Conservation (phyloP, 2,888 invertebrate species). For the Aphodius sticticus region DNA sequence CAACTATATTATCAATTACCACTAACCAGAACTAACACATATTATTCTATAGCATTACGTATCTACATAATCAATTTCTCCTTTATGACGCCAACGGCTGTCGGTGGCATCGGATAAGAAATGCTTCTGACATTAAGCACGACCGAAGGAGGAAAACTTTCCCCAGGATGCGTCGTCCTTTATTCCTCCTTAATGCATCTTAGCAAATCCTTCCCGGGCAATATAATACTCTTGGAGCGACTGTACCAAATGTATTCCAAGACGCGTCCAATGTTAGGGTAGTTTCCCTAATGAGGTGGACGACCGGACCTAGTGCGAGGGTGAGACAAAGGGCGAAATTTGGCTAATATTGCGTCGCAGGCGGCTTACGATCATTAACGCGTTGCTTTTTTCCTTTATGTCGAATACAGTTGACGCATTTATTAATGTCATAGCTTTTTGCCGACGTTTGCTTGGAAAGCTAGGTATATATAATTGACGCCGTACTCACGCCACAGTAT, state of each 20-base stretch:
- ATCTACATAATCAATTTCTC: neutral
- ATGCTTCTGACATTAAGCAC: constrained; percentile 4
- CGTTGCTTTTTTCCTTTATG: neutral
- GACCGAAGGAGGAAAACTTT: neutral
- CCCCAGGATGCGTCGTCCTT: constrained; percentile 4
- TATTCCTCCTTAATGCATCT: neutral
- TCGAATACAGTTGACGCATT: neutral
- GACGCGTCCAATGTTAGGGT: constrained; percentile 32
- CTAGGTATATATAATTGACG: too few relatives aligned
- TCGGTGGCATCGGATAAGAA: neutral
- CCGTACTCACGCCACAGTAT: too few relatives aligned
- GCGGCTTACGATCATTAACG: constrained; percentile 10
- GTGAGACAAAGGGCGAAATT: constrained; percentile 48
- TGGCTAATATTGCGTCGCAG: constrained; percentile 44
- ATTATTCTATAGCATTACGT: neutral
- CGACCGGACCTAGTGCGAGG: constrained; percentile 32
- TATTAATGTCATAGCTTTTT: neutral
- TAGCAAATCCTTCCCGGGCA: neutral
- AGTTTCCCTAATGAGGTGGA: constrained; percentile 42
- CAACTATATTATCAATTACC: too few relatives aligned
- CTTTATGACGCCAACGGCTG: neutral
- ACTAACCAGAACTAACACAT: too few relatives aligned
- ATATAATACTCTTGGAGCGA: neutral
- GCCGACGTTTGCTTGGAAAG: neutral
- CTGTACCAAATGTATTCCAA: constrained; percentile 4